These are phyloP conservation scores for Monoplex corrugatus DNA, from an alignment of 2,888 invertebrate species.

Conservation along the genomic window DNA sequence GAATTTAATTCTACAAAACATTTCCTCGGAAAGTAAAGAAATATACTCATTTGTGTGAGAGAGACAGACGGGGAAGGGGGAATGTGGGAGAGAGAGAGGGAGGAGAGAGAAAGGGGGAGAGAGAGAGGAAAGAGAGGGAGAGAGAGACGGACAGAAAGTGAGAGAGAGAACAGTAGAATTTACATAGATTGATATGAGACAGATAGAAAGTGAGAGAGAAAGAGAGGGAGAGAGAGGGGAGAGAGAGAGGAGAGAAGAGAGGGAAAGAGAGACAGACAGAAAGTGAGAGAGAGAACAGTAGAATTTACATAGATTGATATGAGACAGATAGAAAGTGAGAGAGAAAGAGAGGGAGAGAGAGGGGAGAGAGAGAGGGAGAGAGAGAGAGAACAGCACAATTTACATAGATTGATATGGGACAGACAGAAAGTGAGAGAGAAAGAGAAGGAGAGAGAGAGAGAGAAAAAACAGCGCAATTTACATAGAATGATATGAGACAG, in stretches of 20 bases:
- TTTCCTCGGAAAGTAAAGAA: too few species aligned
- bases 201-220: background rate
- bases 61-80: too few species aligned
- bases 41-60: too few species aligned
- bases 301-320: background rate
- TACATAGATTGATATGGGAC: too few species aligned
- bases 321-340: background rate
- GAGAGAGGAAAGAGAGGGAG: background rate
- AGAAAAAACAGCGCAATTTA: too few species aligned
- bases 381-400: too few species aligned
- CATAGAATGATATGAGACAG: too few species aligned
- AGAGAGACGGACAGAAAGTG: background rate
- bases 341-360: background rate
- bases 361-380: background rate
- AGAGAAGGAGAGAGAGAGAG: conserved; percentile 8
- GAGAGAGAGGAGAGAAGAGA: conserved; percentile 10
- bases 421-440: background rate
- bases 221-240: background rate
- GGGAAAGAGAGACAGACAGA: conserved; percentile 14
- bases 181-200: too few species aligned
- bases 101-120: background rate
- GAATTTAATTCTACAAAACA: too few species aligned
- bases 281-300: background rate
- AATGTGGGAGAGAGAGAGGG: too few species aligned
- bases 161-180: too few species aligned